A percentile compares a stretch with the other conserved stretches of the same genome.
Conservation (phyloP, 2,113 vertebrate genomes). For the Capreolus pygargus region DNA sequence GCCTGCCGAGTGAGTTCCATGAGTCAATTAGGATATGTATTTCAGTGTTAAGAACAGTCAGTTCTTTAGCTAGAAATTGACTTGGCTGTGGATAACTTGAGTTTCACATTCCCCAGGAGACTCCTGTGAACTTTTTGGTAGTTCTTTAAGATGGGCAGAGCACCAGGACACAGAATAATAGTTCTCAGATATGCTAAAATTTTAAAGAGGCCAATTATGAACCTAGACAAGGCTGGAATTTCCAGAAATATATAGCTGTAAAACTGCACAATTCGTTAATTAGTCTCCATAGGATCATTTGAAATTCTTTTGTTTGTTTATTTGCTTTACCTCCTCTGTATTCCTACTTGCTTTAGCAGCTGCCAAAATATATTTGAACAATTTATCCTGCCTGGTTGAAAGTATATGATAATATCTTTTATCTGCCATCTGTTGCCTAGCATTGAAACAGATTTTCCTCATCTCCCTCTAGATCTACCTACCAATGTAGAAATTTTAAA, state of each 20-base stretch:
- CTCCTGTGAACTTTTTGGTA: not conserved
- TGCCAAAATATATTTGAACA: constrained; percentile 60
- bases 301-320: constrained; percentile 27
- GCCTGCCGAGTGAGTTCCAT: not conserved
- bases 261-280: constrained; percentile 25
- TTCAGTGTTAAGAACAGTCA: constrained; percentile 7
- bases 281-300: not conserved
- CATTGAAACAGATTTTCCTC: constrained; percentile 4
- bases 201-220: constrained; percentile 33
- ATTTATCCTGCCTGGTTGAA: constrained; percentile 47
- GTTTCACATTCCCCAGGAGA: not conserved
- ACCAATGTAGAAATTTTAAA: constrained; percentile 20
- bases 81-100: constrained; percentile 21
- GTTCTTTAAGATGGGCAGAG: constrained; percentile 1
- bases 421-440: constrained; percentile 43
- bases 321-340: not conserved
- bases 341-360: constrained; percentile 40
- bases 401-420: constrained; percentile 55
- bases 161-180: not conserved
- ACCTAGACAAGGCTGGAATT: not conserved
- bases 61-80: constrained; percentile 5
- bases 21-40: constrained; percentile 36
- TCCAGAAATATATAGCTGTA: not conserved
- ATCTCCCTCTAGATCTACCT: not conserved
- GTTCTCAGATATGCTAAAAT: not conserved